Evolutionary conservation across 2,888 invertebrate genomes (phyloP).

Genomic region (Sthenelais limicola): DNA sequence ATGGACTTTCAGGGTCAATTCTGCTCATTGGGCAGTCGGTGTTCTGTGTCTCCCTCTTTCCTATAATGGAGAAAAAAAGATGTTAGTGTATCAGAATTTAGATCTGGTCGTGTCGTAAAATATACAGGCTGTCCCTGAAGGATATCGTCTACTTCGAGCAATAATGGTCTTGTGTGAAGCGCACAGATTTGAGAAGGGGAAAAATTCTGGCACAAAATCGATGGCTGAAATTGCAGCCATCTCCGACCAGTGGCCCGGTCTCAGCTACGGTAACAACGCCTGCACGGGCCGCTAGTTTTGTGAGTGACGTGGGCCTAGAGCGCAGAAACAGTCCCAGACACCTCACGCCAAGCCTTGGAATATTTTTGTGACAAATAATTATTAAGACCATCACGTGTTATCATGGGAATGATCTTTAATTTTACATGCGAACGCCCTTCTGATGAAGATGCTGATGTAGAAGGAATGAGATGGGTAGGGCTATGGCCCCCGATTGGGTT

Average conservation of each 20-base stretch:
- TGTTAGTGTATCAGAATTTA: no score
- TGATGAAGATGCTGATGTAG: slow-evolving; percentile 8
- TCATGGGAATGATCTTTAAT: slow-evolving; percentile 38
- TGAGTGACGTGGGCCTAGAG: slow-evolving; percentile 23
- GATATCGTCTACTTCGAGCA: no score
- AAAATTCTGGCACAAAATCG: slow-evolving; percentile 36
- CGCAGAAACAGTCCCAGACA: slow-evolving; percentile 17
- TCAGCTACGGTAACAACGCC: neutral
- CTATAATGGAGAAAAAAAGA: no score
- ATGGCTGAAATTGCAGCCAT: slow-evolving; percentile 25
- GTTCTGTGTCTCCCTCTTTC: no score
- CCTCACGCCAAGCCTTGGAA: neutral
- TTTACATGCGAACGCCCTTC: slow-evolving; percentile 30
- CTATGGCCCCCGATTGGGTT: no score
- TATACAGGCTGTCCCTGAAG: no score
- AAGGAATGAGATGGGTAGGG: slow-evolving; percentile 19
- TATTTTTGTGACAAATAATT: slow-evolving; percentile 40
- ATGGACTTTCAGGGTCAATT: no score
- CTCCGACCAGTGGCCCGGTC: slow-evolving; percentile 7
- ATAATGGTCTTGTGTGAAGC: slow-evolving; percentile 25
- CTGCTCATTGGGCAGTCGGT: no score
- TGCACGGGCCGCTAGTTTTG: slow-evolving; percentile 14
- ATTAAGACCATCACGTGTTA: slow-evolving; percentile 38
- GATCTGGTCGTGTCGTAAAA: no score
- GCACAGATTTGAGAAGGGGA: no score